phyloP scores from a whole-genome alignment of 2,888 invertebrate genomes.

The Zelleria hepariella region DNA sequence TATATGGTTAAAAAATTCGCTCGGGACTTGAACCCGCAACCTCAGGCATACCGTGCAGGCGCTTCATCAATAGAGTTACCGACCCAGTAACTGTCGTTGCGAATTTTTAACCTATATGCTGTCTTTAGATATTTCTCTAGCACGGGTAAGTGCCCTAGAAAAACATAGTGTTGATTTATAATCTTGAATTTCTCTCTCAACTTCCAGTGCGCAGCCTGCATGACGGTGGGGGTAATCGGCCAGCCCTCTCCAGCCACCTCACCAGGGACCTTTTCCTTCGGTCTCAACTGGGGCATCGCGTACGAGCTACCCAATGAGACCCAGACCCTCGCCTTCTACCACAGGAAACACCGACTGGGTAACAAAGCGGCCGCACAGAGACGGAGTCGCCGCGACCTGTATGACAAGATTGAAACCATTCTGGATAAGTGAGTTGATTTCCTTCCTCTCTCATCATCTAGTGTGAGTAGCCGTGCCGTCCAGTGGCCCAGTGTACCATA shows the following conservation, averaged over 20 bases:
- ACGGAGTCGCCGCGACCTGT: conserved; percentile 77
- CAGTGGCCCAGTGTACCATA: too few species aligned
- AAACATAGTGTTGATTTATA: too few species aligned
- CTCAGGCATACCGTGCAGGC: too few species aligned
- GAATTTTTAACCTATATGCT: not conserved
- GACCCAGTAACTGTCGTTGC: conserved; percentile 13
- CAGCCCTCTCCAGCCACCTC: conserved; percentile 62
- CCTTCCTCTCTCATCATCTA: not conserved
- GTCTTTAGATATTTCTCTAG: not conserved
- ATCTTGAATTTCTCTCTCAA: not conserved
- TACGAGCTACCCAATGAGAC: conserved; percentile 74
- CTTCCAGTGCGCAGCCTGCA: conserved; percentile 68
- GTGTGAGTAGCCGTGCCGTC: too few species aligned
- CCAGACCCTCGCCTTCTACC: conserved; percentile 45
- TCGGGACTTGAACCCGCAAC: too few species aligned
- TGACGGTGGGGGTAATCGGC: conserved; percentile 73
- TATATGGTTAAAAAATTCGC: too few species aligned
- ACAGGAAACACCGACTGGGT: conserved; percentile 28
- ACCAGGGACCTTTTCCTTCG: conserved; percentile 73
- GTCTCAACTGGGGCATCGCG: conserved; percentile 80
- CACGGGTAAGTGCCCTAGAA: too few species aligned
- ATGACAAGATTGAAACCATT: conserved; percentile 76
- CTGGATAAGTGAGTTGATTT: conserved; percentile 75
- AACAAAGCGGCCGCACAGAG: conserved; percentile 65
- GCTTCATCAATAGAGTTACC: too few species aligned